These are phyloP conservation scores for Drosophila mojavensis DNA, from an alignment of 1,140 invertebrate genomes.

Conservation along the genomic window DNA sequence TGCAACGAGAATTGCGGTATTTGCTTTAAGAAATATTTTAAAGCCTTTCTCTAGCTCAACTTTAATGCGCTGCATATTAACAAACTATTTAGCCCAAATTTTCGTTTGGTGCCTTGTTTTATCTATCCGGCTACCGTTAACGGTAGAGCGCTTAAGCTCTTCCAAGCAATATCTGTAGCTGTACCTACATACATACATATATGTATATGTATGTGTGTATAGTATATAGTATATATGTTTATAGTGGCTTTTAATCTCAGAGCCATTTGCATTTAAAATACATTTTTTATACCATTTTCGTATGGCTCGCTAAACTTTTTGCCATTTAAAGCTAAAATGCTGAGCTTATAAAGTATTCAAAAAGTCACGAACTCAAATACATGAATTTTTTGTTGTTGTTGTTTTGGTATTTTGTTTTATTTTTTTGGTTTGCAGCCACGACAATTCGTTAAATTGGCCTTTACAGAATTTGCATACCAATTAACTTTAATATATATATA, in stretches of 20 bases:
- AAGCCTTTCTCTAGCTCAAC: background rate
- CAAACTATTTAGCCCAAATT: too few species aligned
- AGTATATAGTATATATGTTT: too few species aligned
- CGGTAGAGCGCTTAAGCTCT: too few species aligned
- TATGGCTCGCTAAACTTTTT: background rate
- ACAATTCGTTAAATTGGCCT: slow-evolving; percentile 53
- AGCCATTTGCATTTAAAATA: background rate
- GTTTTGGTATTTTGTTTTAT: background rate
- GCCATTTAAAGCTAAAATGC: background rate
- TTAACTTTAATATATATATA: slow-evolving; percentile 73
- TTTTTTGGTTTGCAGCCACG: background rate
- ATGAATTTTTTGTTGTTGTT: background rate
- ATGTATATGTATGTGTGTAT: too few species aligned
- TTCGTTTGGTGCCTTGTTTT: too few species aligned
- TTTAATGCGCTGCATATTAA: background rate
- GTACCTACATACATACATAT: background rate
- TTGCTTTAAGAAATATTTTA: too few species aligned
- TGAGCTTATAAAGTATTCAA: background rate
- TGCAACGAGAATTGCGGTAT: too few species aligned
- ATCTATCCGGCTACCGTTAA: too few species aligned
- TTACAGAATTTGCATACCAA: slow-evolving; percentile 70
- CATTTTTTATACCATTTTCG: background rate
- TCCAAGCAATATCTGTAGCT: background rate
- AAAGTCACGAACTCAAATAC: background rate
- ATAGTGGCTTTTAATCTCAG: background rate